A percentile compares a stretch with the other conserved stretches of the same genome.
These are phyloP conservation scores for Rhabdophis nuchalis DNA, from an alignment of 2,797 vertebrate species.

Conservation along the genomic window DNA sequence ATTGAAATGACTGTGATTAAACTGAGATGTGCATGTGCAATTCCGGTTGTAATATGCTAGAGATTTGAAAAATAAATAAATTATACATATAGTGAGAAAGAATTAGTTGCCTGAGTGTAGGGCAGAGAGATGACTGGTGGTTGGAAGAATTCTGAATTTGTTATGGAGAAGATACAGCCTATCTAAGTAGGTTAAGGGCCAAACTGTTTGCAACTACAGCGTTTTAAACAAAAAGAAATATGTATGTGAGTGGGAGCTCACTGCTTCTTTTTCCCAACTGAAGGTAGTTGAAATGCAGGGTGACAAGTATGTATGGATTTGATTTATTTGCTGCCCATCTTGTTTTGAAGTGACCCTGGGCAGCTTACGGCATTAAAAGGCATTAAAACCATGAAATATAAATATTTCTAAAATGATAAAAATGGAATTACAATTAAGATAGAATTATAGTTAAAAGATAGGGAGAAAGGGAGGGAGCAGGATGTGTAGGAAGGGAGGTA, in stretches of 20 bases:
- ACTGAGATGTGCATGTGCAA: conserved; percentile 3
- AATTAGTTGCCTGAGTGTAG: not conserved
- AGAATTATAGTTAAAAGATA: not conserved
- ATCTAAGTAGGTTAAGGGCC: not conserved
- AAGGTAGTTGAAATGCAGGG: not conserved
- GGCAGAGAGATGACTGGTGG: not conserved
- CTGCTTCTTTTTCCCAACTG: not conserved
- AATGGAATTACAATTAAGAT: not conserved
- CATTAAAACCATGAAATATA: not conserved
- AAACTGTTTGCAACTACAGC: not conserved
- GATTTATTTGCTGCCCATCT: not conserved
- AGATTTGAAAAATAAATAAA: too few relatives aligned
- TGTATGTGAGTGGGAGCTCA: not conserved
- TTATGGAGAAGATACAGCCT: not conserved
- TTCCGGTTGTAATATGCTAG: conserved; percentile 29
- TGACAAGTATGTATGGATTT: not conserved
- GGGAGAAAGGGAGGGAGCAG: not conserved
- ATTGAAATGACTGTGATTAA: conserved; percentile 34
- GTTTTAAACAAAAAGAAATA: not conserved
- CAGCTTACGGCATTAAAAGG: not conserved
- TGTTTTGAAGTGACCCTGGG: not conserved
- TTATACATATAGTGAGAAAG: too few relatives aligned
- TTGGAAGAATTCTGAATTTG: not conserved
- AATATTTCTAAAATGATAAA: not conserved
- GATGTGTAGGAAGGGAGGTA: not conserved